Evolutionary conservation across 2,888 invertebrate genomes (phyloP).

Genomic region (Fragum whitleyi): DNA sequence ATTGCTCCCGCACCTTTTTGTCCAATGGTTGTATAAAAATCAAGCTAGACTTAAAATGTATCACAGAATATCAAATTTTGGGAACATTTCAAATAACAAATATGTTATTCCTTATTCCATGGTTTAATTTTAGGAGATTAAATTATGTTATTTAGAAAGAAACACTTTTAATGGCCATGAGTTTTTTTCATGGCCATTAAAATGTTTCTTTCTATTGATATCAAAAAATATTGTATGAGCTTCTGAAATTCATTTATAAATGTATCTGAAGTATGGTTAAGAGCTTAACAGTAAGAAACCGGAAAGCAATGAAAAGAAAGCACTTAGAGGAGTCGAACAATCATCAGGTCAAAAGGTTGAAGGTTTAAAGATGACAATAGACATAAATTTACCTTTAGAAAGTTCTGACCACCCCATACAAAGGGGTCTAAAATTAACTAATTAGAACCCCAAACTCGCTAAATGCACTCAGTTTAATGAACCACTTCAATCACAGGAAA

Average conservation of each 20-base stretch:
- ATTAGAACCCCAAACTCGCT: slow-evolving; percentile 26
- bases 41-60: too few relatives aligned
- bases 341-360: slow-evolving; percentile 23
- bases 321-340: background rate
- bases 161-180: too few relatives aligned
- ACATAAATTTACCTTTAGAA: slow-evolving; percentile 18
- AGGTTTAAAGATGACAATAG: slow-evolving; percentile 12
- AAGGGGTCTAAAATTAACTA: slow-evolving; percentile 11
- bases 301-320: background rate
- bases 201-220: too few relatives aligned
- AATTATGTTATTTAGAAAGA: too few relatives aligned
- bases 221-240: too few relatives aligned
- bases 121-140: too few relatives aligned
- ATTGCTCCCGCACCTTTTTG: background rate
- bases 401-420: background rate
- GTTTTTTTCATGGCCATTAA: too few relatives aligned
- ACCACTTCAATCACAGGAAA: background rate
- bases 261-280: background rate
- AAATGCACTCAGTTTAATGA: slow-evolving; percentile 18
- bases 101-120: too few relatives aligned
- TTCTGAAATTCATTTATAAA: too few relatives aligned
- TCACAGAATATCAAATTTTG: too few relatives aligned
- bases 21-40: too few relatives aligned
- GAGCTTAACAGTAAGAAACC: background rate
- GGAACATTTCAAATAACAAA: too few relatives aligned